These are phyloP conservation scores for Argyra leucocephala DNA, from an alignment of 2,888 invertebrate species.

Conservation along the genomic window DNA sequence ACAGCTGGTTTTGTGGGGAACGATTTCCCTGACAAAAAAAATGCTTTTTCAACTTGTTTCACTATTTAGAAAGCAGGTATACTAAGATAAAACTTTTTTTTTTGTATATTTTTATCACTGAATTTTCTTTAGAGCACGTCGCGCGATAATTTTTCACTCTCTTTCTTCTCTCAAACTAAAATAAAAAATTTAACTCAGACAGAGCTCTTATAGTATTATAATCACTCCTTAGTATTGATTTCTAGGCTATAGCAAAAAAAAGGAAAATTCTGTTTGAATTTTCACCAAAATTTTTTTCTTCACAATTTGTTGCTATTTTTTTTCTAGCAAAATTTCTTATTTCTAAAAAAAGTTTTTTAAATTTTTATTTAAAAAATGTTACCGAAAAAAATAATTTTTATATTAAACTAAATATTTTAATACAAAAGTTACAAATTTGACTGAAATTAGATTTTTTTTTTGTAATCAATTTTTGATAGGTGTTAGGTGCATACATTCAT, in stretches of 20 bases:
- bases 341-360: too few relatives aligned
- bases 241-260: background rate
- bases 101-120: background rate
- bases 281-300: too few relatives aligned
- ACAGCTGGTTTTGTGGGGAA: background rate
- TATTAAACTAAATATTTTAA: too few relatives aligned
- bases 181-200: background rate
- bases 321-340: too few relatives aligned
- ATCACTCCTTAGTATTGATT: background rate
- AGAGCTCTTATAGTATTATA: background rate
- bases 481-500: too few relatives aligned
- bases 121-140: background rate
- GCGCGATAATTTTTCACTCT: background rate
- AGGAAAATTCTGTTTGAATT: too few relatives aligned
- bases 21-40: background rate
- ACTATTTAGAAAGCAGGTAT: background rate
- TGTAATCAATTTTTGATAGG: too few relatives aligned
- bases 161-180: background rate
- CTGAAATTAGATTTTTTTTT: too few relatives aligned
- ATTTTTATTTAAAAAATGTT: too few relatives aligned
- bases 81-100: background rate
- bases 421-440: too few relatives aligned
- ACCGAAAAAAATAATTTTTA: too few relatives aligned
- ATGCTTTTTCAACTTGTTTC: background rate
- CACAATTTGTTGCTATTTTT: too few relatives aligned